Base-by-base conservation (phyloP, 2,888 invertebrate species). In the Caenorhabditis plicata region DNA sequence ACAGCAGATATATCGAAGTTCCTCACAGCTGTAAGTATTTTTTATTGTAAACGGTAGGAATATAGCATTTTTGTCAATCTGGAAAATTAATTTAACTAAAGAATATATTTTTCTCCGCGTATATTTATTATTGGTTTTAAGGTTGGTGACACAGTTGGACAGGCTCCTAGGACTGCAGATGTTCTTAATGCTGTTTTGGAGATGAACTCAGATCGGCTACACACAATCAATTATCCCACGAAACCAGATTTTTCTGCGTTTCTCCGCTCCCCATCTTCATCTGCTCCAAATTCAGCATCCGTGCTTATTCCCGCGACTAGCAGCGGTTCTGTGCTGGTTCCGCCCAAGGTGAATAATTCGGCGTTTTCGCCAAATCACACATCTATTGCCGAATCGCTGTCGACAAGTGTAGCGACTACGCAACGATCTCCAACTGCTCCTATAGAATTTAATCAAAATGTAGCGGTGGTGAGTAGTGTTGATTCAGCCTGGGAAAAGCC, bases 111-210 rank as follows among this genome's bases (percentile, higher is more conserved):
- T 35, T 22, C 66, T 42, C 4, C 4, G 11, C 22, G 20, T 23
- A 39, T 35, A 26, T 13, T 23, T n/a, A 8, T 25, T 31, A 26
- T 26, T n/a, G 7, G n/a, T 32, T 31, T 52, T 27, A 52, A 68
- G 38, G 71, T 64, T n/a, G 69, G 73, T 15, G 75, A 77, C 41
- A 53, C 73, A 25, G 48, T 68, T 5, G 64, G 52, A 8, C 53
- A 60, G 25, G 75, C 76, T 22, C 80, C 80, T 1, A 62, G 78
- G 36, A 80, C 80, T 7, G 79, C 79, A 11, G 80, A 80, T 39
- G 79, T 80, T 8, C 62, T 80, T 29, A 76, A 80, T 53, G 73
- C 74, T 2, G 77, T 80, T 8, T 56, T 80, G 13, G 78, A 80
- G 55, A 77, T 78, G 70, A 70, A 79, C 47, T 61, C 66, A 40